A percentile compares a stretch with the other conserved stretches of the same genome.
phyloP scores from a whole-genome alignment of 2,113 vertebrate genomes.

The Jaculus jaculus region DNA sequence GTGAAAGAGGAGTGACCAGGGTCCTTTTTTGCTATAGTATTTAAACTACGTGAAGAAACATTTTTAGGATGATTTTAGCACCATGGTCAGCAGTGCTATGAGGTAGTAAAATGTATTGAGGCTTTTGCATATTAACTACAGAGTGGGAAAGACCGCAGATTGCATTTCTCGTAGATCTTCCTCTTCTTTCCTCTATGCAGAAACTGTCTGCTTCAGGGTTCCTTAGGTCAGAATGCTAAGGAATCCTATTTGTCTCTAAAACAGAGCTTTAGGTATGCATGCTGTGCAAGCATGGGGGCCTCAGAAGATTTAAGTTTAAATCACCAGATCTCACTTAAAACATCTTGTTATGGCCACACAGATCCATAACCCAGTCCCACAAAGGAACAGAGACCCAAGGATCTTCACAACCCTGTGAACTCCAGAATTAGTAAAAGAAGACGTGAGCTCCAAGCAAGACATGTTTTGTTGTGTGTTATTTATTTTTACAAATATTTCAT shows the following conservation, averaged over 20 bases:
- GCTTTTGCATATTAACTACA: not conserved
- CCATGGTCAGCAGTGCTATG: not conserved
- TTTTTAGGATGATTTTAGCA: not conserved
- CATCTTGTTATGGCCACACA: too few species aligned
- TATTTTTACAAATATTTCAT: too few species aligned
- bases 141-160: not conserved
- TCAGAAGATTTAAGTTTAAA: too few species aligned
- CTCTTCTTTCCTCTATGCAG: not conserved
- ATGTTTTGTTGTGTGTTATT: too few species aligned
- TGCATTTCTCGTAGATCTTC: not conserved
- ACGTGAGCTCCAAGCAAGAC: too few species aligned
- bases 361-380: too few species aligned
- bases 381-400: too few species aligned
- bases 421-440: too few species aligned
- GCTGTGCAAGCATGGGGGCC: too few species aligned
- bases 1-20: not conserved
- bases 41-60: not conserved
- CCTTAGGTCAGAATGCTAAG: not conserved
- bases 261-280: not conserved
- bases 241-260: not conserved
- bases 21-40: not conserved
- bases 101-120: not conserved
- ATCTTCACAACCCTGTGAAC: too few species aligned
- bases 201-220: not conserved
- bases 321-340: too few species aligned